Conservation (phyloP, 1,140 invertebrate species). For the Lethrus apterus region DNA sequence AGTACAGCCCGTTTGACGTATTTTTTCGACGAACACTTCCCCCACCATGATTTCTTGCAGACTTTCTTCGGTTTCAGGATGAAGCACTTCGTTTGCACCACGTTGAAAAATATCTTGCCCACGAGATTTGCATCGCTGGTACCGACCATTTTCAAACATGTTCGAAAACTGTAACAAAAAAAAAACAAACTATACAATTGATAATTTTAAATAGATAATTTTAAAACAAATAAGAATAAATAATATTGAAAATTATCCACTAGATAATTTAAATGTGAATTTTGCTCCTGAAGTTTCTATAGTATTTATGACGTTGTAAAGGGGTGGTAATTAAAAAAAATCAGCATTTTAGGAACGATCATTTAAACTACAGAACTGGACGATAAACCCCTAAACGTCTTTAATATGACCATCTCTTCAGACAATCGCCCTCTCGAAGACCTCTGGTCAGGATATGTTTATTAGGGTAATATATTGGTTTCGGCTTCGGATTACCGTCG, state of each 20-base stretch:
- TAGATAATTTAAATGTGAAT: neutral
- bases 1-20: slow-evolving; percentile 67
- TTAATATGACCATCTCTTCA: neutral
- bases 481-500: too few species aligned
- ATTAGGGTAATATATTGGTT: slow-evolving; percentile 12
- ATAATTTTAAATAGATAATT: neutral
- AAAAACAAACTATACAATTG: slow-evolving; percentile 4
- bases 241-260: neutral
- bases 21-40: slow-evolving; percentile 65
- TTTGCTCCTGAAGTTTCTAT: neutral
- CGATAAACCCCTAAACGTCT: neutral
- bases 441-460: slow-evolving; percentile 4
- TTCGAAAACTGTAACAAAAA: slow-evolving; percentile 68
- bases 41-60: slow-evolving; percentile 70
- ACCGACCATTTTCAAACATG: slow-evolving; percentile 80
- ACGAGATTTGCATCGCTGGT: slow-evolving; percentile 81
- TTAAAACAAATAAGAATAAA: neutral
- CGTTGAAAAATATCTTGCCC: slow-evolving; percentile 89
- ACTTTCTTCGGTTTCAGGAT: slow-evolving; percentile 68
- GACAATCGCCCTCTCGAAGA: slow-evolving; percentile 5
- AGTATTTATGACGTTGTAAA: neutral
- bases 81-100: slow-evolving; percentile 89
- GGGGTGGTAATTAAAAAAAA: neutral
- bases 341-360: too few species aligned
- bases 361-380: neutral